Percentiles rank a stretch among this genome's conserved stretches.
Conservation (phyloP, 2,797 vertebrate genomes). For the Enteromius unitaeniatus region DNA sequence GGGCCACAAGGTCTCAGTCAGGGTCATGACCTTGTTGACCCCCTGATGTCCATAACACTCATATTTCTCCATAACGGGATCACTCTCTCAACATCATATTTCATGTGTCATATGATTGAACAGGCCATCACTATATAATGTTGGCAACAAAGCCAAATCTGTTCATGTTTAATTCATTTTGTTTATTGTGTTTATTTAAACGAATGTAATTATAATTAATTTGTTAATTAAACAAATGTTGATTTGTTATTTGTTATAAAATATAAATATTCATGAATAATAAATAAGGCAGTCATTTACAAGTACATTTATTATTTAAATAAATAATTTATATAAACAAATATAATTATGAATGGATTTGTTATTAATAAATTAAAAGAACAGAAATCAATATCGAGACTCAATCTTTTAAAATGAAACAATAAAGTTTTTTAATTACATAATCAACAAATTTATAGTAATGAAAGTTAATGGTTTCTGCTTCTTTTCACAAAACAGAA, state of each 20-base stretch:
- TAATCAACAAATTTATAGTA: not conserved
- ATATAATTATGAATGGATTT: not conserved
- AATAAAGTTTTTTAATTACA: not conserved
- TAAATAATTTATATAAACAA: not conserved
- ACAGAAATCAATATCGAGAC: not conserved
- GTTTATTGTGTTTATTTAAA: not conserved
- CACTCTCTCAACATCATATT: conserved; percentile 45
- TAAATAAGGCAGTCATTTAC: not conserved
- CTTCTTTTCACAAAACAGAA: not conserved
- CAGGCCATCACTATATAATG: conserved; percentile 13
- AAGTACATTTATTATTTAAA: not conserved
- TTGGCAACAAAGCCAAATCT: not conserved
- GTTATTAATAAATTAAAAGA: not conserved
- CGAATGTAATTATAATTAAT: not conserved
- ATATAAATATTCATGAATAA: not conserved
- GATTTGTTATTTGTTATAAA: not conserved
- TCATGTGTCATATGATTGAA: conserved; percentile 26
- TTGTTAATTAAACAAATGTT: not conserved
- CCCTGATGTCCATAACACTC: conserved; percentile 57
- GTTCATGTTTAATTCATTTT: not conserved
- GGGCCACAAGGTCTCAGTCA: conserved; percentile 76
- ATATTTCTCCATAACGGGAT: conserved; percentile 35
- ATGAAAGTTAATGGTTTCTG: not conserved
- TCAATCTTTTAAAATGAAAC: not conserved
- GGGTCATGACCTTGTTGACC: conserved; percentile 77